These are phyloP conservation scores for Gymnothorax reevesii DNA, from an alignment of 2,797 vertebrate species.

Conservation along the genomic window DNA sequence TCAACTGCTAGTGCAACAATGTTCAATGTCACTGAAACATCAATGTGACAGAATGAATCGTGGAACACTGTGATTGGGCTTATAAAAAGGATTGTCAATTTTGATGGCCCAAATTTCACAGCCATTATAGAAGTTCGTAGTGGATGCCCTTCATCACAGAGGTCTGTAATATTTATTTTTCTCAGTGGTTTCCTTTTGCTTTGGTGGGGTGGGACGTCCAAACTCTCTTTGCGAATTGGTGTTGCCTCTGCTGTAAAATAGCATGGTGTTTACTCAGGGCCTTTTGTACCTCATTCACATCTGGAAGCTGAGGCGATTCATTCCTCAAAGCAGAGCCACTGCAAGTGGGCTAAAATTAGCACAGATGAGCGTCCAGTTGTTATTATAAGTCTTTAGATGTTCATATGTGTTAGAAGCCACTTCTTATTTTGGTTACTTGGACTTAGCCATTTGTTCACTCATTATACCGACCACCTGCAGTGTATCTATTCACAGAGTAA, in stretches of 20 bases:
- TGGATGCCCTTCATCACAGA: neutral
- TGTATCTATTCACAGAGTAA: constrained; percentile 4
- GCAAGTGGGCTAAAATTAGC: constrained; percentile 26
- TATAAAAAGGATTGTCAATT: neutral
- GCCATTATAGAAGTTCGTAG: neutral
- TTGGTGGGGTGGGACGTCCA: neutral
- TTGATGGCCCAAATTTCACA: neutral
- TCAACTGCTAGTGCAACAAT: neutral
- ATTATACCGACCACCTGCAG: neutral
- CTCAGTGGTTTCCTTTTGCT: neutral
- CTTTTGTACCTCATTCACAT: neutral
- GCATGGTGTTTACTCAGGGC: neutral
- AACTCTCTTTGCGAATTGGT: neutral
- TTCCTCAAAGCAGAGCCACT: constrained; percentile 6
- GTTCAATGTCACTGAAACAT: neutral
- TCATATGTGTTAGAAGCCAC: constrained; percentile 4
- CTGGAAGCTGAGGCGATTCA: constrained; percentile 28
- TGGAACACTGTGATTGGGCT: neutral
- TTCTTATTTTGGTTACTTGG: neutral
- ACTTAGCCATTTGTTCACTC: neutral
- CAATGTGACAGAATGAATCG: neutral
- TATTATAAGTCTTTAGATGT: constrained; percentile 9
- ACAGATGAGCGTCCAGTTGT: neutral
- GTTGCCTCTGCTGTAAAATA: neutral
- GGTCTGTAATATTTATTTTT: neutral